Evolutionary conservation across 2,797 vertebrate species (phyloP), one percentile per base, ranked within the genome.

Genomic region (Hafferia zeledoni): DNA sequence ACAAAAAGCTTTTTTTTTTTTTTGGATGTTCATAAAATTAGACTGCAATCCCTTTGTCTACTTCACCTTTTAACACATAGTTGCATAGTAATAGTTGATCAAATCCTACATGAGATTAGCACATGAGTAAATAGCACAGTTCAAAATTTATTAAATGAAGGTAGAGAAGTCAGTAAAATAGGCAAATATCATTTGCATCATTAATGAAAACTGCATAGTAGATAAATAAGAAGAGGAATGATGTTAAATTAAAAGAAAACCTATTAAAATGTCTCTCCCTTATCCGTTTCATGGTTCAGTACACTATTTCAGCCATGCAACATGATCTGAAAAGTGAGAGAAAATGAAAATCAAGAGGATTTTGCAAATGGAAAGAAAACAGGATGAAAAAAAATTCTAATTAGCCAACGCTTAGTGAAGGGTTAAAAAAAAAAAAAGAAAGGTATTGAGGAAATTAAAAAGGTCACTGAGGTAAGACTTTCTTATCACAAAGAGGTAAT

Each of bases 201-300:
- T 71, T 92, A 92, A 94, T 94, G 68, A 83, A 96, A 92, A 90
- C 12, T 80, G 90, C 83, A 88, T 49, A 83, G 63, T 57, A 87
- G 76, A 83, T 67, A 95, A 97, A 90, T 85, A 87, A 77, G 24
- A 79, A 64, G 10, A 87, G 11, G 39, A 93, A 75, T 43, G 6
- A 53, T 35, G 18, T 39, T 89, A 72, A 90, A 90, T 89, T 93
- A 89, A 95, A 97, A 91, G 27, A 87, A 96, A 96, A 33, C 22
- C 79, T 78, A 84, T 47, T 19, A 83, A 89, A 92, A 68, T 64
- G 82, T 65, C 65, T 67, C 65, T 44, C 63, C 18, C 31, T 90
- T 69, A 82, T 82, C 24, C 9, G 0, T 49, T 57, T 78, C 76
- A 67, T 61, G 39, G 55, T 31, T 83, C 89, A 83, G 68, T 70